phyloP scores from a whole-genome alignment of 2,797 vertebrate species.

The Sebastes wilsoni region DNA sequence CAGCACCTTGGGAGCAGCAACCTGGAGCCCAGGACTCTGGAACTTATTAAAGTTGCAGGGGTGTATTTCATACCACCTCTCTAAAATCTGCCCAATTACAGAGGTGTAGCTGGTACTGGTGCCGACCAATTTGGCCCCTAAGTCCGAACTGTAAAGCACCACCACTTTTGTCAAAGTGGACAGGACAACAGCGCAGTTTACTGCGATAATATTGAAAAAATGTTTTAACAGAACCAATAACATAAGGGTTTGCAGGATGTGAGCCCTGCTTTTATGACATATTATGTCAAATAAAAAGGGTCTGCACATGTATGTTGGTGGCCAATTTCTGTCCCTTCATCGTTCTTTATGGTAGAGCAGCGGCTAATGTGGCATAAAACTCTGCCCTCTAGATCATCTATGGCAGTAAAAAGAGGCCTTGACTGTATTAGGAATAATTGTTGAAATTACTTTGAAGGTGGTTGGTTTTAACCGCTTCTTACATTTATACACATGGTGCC shows the following conservation, averaged over 20 bases:
- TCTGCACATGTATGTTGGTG: conserved; percentile 52
- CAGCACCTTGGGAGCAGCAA: conserved; percentile 83
- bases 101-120: conserved; percentile 69
- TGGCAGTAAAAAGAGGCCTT: conserved; percentile 66
- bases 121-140: conserved; percentile 56
- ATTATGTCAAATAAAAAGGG: conserved; percentile 56
- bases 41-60: conserved; percentile 86
- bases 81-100: conserved; percentile 84
- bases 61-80: conserved; percentile 80
- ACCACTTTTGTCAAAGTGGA: conserved; percentile 36
- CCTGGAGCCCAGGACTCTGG: conserved; percentile 80
- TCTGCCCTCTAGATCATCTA: conserved; percentile 59
- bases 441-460: conserved; percentile 63
- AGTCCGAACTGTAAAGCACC: conserved; percentile 52
- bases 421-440: conserved; percentile 63
- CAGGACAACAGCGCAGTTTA: conserved; percentile 28
- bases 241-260: conserved; percentile 1
- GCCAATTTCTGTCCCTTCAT: conserved; percentile 47
- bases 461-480: conserved; percentile 49
- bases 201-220: conserved; percentile 19
- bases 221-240: conserved; percentile 36
- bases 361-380: conserved; percentile 74
- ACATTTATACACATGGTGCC: conserved; percentile 25
- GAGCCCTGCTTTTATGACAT: conserved; percentile 40
- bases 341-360: conserved; percentile 69